Evolutionary conservation across 2,888 invertebrate species (phyloP).

Genomic region (Drosophila peninsularis): DNA sequence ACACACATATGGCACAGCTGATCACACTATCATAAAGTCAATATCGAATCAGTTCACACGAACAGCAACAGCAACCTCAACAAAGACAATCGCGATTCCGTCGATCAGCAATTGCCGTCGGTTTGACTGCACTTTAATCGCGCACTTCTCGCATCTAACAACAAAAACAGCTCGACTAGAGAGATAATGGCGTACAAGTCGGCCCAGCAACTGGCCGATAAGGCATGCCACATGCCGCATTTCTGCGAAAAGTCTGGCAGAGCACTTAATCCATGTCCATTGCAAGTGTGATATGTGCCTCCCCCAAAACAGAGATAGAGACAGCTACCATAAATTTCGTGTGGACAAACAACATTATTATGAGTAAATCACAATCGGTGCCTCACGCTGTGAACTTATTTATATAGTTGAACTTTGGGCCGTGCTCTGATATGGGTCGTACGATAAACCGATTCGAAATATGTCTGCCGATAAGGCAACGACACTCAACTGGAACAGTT

Average conservation of each 20-base stretch:
- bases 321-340: constrained; percentile 26
- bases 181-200: constrained; percentile 32
- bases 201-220: constrained; percentile 29
- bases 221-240: constrained; percentile 15
- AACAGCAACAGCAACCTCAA: constrained; percentile 46
- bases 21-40: constrained; percentile 36
- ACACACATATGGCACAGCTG: constrained; percentile 3
- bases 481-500: not conserved
- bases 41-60: constrained; percentile 46
- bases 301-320: constrained; percentile 4
- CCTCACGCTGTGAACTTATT: not conserved
- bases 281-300: constrained; percentile 24
- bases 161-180: not conserved
- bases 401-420: constrained; percentile 46
- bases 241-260: constrained; percentile 48
- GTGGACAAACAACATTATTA: constrained; percentile 36
- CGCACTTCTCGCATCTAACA: constrained; percentile 12
- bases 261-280: constrained; percentile 60
- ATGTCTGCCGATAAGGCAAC: not conserved
- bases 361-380: constrained; percentile 40
- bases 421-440: not conserved
- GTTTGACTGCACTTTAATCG: constrained; percentile 47
- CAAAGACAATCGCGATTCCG: constrained; percentile 43
- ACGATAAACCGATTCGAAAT: constrained; percentile 14
- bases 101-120: constrained; percentile 23